These are phyloP conservation scores for Aphis gossypii DNA, from an alignment of 1,140 invertebrate genomes.

Conservation along the genomic window DNA sequence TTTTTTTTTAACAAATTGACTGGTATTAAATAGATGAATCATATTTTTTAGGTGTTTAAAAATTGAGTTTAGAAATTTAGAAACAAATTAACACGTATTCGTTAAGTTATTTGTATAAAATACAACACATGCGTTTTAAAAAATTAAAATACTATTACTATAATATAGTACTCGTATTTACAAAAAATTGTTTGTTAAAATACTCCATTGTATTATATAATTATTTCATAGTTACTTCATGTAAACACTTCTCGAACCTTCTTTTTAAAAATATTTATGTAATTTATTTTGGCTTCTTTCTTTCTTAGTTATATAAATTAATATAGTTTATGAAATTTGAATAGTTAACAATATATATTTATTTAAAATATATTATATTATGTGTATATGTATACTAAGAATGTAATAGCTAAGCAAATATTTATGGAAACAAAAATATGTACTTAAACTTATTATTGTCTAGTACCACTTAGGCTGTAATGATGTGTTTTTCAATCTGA, in stretches of 20 bases:
- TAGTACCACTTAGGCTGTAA: neutral
- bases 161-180: too few species aligned
- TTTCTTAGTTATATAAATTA: neutral
- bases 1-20: too few species aligned
- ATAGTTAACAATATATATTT: neutral
- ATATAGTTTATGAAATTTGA: neutral
- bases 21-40: too few species aligned
- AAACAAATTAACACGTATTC: too few species aligned
- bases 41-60: too few species aligned
- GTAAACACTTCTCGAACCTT: neutral
- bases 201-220: neutral
- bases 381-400: too few species aligned
- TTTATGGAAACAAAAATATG: neutral
- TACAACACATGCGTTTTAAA: too few species aligned
- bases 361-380: neutral
- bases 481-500: too few species aligned
- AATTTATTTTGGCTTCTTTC: neutral
- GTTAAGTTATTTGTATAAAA: too few species aligned
- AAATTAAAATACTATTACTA: too few species aligned
- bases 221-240: neutral
- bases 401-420: neutral
- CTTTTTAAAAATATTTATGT: neutral
- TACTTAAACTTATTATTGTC: neutral
- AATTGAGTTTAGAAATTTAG: too few species aligned
- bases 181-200: neutral